Conservation (phyloP, 1,140 invertebrate species). For the Drosophila kepulauana region DNA sequence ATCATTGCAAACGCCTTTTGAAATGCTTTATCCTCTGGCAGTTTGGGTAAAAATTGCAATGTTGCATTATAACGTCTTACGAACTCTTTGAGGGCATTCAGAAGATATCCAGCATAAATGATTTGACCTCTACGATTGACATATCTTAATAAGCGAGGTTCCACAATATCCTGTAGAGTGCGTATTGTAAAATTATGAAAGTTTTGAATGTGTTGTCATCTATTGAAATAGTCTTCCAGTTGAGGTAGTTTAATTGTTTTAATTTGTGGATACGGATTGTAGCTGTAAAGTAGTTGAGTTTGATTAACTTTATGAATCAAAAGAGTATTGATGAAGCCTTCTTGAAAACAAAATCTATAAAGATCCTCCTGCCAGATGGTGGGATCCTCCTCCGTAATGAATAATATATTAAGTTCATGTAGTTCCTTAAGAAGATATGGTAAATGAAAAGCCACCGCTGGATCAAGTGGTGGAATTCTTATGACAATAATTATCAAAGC, state of each 20-base stretch:
- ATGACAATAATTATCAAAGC: slow-evolving; percentile 43
- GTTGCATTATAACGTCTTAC: neutral
- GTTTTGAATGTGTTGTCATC: slow-evolving; percentile 9
- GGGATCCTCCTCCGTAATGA: slow-evolving; percentile 18
- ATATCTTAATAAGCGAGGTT: slow-evolving; percentile 46
- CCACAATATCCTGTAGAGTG: neutral
- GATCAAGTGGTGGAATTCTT: neutral
- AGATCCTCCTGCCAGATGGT: slow-evolving; percentile 13
- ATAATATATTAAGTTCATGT: slow-evolving; percentile 51
- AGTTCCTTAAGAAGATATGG: slow-evolving; percentile 32
- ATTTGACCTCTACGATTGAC: slow-evolving; percentile 20
- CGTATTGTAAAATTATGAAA: slow-evolving; percentile 22
- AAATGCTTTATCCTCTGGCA: neutral
- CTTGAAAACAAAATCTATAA: slow-evolving; percentile 41
- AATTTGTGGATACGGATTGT: slow-evolving; percentile 54
- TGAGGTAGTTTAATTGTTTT: slow-evolving; percentile 1
- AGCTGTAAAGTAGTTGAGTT: slow-evolving; percentile 34
- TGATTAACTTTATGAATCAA: slow-evolving; percentile 10
- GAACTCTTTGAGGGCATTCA: neutral
- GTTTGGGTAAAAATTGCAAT: neutral
- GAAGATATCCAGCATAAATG: slow-evolving; percentile 34
- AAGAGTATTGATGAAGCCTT: slow-evolving; percentile 58
- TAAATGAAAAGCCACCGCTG: neutral
- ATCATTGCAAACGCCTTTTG: neutral
- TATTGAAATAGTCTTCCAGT: slow-evolving; percentile 43